These are phyloP conservation scores for Zaprionus lachaisei DNA, from an alignment of 1,140 invertebrate species.

Conservation along the genomic window DNA sequence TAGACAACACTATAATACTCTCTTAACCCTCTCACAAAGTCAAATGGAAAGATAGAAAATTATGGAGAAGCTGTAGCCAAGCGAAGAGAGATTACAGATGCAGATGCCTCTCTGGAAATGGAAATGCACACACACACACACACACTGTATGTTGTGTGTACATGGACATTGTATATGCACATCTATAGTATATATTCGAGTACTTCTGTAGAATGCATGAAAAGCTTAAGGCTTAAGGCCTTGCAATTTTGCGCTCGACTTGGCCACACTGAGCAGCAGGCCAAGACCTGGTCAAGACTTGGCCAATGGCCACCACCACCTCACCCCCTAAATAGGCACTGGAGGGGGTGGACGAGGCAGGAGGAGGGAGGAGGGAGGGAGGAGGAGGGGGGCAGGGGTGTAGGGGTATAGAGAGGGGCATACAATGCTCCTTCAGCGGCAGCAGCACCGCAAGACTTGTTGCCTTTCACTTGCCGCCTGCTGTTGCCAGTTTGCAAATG, in stretches of 20 bases:
- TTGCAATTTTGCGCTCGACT: conserved; percentile 4
- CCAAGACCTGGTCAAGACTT: conserved; percentile 11
- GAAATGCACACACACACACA: not conserved
- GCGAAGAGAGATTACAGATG: not conserved
- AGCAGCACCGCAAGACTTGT: conserved; percentile 21
- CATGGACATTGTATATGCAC: not conserved
- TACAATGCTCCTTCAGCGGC: too few relatives aligned
- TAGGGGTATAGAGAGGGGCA: not conserved
- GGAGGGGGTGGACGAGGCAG: not conserved
- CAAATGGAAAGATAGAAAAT: not conserved
- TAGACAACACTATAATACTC: not conserved
- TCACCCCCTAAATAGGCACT: not conserved
- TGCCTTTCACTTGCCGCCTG: conserved; percentile 46
- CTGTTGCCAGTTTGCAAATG: conserved; percentile 32
- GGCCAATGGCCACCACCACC: conserved; percentile 14
- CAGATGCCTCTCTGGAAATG: not conserved
- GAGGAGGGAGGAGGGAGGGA: too few relatives aligned
- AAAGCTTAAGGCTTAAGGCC: conserved; percentile 4
- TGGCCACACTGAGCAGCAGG: conserved; percentile 11
- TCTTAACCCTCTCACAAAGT: not conserved
- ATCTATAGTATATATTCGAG: not conserved
- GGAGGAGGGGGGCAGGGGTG: not conserved
- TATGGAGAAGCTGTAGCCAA: not conserved
- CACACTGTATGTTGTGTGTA: not conserved
- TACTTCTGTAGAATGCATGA: conserved; percentile 5